Percentiles rank a stretch among this genome's conserved stretches.
Conservation (phyloP, 2,888 invertebrate genomes). For the Epinotia ramella region DNA sequence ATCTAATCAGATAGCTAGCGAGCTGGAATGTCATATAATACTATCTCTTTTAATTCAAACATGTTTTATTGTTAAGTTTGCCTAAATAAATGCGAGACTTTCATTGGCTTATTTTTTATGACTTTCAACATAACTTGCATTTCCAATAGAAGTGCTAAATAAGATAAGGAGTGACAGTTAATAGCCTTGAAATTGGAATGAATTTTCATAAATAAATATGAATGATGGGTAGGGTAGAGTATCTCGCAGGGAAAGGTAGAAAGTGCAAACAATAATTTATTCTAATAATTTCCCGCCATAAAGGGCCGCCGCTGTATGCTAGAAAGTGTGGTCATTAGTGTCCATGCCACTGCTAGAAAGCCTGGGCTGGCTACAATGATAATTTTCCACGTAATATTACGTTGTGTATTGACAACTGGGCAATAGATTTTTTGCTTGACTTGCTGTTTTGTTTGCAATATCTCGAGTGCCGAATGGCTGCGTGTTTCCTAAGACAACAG, state of each 20-base stretch:
- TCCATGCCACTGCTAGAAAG: constrained; percentile 40
- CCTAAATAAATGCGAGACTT: too few species aligned
- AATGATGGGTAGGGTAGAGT: constrained; percentile 12
- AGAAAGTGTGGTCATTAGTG: constrained; percentile 36
- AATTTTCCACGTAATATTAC: constrained; percentile 10
- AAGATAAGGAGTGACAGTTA: constrained; percentile 15
- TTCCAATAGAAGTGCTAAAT: neutral
- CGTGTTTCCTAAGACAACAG: neutral
- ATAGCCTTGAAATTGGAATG: neutral
- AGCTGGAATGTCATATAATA: neutral
- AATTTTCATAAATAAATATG: constrained; percentile 41
- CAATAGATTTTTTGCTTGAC: neutral
- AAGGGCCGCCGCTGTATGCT: constrained; percentile 41
- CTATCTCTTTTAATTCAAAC: neutral
- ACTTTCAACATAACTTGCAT: neutral
- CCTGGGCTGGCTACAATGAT: constrained; percentile 13
- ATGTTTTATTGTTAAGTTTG: too few species aligned
- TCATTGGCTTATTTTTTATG: neutral
- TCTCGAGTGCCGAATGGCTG: neutral
- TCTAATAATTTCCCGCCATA: constrained; percentile 46
- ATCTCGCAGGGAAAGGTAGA: constrained; percentile 39
- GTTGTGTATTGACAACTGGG: neutral
- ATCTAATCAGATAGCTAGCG: constrained; percentile 2
- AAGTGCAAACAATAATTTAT: constrained; percentile 49
- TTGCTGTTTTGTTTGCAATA: neutral